Base-by-base conservation (phyloP, 2,113 vertebrate genomes). In the Grammomys surdaster region DNA sequence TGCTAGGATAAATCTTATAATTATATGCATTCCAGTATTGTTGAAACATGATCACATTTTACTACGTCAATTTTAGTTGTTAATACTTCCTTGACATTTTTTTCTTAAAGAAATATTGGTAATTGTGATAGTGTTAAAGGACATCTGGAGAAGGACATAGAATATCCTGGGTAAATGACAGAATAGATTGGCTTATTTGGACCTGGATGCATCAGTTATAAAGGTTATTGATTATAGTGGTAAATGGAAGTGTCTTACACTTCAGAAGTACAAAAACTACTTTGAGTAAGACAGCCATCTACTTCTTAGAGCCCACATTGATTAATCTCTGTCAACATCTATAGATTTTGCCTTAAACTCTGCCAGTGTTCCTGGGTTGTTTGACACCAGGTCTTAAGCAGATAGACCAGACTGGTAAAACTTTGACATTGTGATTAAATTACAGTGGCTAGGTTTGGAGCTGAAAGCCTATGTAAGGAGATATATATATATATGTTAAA, bases 281-380 rank as follows among this genome's bases (percentile, higher is more conserved):
- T 94, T 96, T 92, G 65, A 90, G 28, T 24, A 75, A 97, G 91
- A 94, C 4, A 89, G 72, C 33, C 43, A 73, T 91, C 86, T 96
- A 92, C 36, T 86, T 96, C 72, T 96, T 95, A 96, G 76, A 95
- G 58, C 80, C 31, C 14, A 88, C 40, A 89, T 43, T 95, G 91
- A 97, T 97, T 96, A 96, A 58, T 91, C 36, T 90, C 51, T 96
- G 82, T 94, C 91, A 97, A 82, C 94, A 70, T 87, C 67, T 95
- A 97, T 94, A 95, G 94, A 95, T 95, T 95, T 98, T 60, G 86
- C 36, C 54, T 96, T 93, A 93, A 96, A 94, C 46, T 92, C 69
- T 96, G 88, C 54, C 19, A 20, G 5, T 92, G 95, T 96, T 80
- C 88, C 72, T 94, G 91, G 67, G 60, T 67, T 98, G 76, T 91